Base-by-base conservation (phyloP, 1,140 invertebrate species). In the Babylonia areolata region DNA sequence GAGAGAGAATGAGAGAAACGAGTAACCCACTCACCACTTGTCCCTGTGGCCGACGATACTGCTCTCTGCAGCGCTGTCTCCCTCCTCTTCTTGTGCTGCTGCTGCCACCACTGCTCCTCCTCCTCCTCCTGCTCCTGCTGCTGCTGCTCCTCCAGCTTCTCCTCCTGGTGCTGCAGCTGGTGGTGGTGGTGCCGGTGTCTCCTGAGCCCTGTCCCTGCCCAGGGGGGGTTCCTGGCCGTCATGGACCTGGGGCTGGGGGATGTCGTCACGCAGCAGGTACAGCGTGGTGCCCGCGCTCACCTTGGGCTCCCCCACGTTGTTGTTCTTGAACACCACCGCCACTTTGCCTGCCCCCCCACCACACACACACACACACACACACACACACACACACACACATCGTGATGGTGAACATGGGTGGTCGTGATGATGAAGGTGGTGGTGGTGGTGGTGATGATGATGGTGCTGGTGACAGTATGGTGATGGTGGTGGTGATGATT, bases 291-390 rank as follows among this genome's bases (percentile, higher is more conserved):
- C 92, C 23, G 83, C 77, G 73, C 90, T 90, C n/a, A 39, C 31
- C 28, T 88, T 81, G 17, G 88, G 88, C 28, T 81, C 80, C 42
- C 77, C 77, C 9, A 79, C 64, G 3, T 85, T 81, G 23, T 88
- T 87, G 88, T 90, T 92, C 82, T 92, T 92, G 23, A 89, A 83
- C 6, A 92, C 90, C 71, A 92, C 88, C n/a, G 92, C 92, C 88
- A 92, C 89, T 71, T 90, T 78, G 58, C 80, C 91, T 92, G 86
- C 39, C n/a, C n/a, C n/a, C n/a, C n/a, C n/a, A n/a, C n/a, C n/a
- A n/a, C n/a, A n/a, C n/a, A n/a, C n/a, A n/a, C n/a, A n/a, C n/a
- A n/a, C n/a, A n/a, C n/a, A n/a, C n/a, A n/a, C n/a, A n/a, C n/a
- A n/a, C n/a, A n/a, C n/a, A n/a, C n/a, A n/a, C n/a, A n/a, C n/a